Conservation (phyloP, 1,140 invertebrate genomes). For the Psilanteris sp. region DNA sequence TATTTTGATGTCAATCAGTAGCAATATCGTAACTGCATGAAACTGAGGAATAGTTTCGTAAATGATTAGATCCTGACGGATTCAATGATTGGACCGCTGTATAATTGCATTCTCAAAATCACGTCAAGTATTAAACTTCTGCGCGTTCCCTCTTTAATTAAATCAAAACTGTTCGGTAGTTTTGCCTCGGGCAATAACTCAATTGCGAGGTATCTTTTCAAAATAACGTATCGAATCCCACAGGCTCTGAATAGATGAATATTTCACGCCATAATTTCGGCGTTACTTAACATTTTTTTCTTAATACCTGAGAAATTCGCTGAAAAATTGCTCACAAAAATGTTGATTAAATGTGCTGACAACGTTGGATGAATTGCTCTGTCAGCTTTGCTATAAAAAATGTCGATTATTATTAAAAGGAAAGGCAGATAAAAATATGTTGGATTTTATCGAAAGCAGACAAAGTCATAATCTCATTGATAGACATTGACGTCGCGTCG, state of each 20-base stretch:
- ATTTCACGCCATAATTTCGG: background rate
- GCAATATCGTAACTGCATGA: too few relatives aligned
- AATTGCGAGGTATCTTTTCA: slow-evolving; percentile 7
- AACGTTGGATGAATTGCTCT: slow-evolving; percentile 4
- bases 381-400: slow-evolving; percentile 1
- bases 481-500: too few relatives aligned
- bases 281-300: too few relatives aligned
- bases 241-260: background rate
- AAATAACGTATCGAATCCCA: slow-evolving; percentile 4
- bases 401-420: slow-evolving; percentile 1
- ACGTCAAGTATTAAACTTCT: slow-evolving; percentile 43
- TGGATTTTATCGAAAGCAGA: slow-evolving; percentile 3
- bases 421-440: slow-evolving; percentile 4
- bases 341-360: slow-evolving; percentile 5
- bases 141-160: slow-evolving; percentile 23
- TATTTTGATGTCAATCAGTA: too few relatives aligned
- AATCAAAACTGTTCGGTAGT: slow-evolving; percentile 40
- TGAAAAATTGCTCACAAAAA: slow-evolving; percentile 2
- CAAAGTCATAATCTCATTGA: too few relatives aligned
- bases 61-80: slow-evolving; percentile 28
- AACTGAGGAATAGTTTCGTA: slow-evolving; percentile 38
- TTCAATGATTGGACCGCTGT: slow-evolving; percentile 28
- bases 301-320: too few relatives aligned
- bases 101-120: slow-evolving; percentile 49
- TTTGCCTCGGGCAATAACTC: slow-evolving; percentile 31